Conservation (phyloP, 2,797 vertebrate species). For the Carcharodon carcharias region DNA sequence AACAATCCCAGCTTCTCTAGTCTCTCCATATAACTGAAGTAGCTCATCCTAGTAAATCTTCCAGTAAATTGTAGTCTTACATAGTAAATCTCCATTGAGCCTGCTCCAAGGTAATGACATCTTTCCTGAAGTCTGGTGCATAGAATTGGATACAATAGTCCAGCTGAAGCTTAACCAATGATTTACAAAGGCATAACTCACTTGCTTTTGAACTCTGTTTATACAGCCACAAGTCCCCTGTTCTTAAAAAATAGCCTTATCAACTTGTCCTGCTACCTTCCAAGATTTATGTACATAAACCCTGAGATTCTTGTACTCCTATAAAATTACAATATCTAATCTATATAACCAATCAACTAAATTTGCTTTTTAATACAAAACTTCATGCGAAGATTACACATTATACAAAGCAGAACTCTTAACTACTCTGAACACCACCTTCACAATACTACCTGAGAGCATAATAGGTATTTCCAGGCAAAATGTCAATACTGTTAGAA, state of each 20-base stretch:
- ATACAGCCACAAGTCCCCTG: background rate
- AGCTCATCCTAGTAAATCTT: too few relatives aligned
- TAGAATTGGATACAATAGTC: background rate
- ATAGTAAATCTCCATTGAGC: background rate
- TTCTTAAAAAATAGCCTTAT: background rate
- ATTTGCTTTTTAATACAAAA: background rate
- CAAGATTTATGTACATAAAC: background rate
- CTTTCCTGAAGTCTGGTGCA: background rate
- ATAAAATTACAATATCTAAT: background rate
- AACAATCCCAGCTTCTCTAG: background rate
- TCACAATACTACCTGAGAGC: background rate
- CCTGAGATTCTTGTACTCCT: background rate
- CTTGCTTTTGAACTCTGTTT: background rate
- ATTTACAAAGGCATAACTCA: background rate
- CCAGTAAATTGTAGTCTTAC: too few relatives aligned
- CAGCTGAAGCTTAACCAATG: background rate
- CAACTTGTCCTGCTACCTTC: background rate
- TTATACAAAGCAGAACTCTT: background rate
- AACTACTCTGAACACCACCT: background rate
- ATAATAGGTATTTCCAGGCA: background rate
- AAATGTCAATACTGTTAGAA: background rate
- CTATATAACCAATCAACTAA: background rate
- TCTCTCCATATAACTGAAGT: background rate
- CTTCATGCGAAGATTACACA: background rate
- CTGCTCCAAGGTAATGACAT: background rate